Conservation (phyloP, 64 coral and sea anemone genomes). For the Cladopsammia gracilis region DNA sequence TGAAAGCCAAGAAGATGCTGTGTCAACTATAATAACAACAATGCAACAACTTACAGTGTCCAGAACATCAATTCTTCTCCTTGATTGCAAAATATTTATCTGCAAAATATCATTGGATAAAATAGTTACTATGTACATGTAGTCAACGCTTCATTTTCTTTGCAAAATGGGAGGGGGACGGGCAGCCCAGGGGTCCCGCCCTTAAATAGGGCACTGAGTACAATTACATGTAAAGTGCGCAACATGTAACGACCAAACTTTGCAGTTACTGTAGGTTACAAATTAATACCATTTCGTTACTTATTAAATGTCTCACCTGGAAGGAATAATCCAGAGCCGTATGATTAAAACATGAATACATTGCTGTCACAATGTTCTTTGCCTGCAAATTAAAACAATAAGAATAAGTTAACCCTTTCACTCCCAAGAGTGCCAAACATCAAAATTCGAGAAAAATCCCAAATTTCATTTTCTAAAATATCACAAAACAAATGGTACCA, state of each 20-base stretch:
- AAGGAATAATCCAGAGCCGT: slow-evolving; percentile 97
- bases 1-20: not conserved
- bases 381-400: slow-evolving; percentile 55
- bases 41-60: slow-evolving; percentile 76
- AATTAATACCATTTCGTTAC: too few relatives aligned
- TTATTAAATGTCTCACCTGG: slow-evolving; percentile 54
- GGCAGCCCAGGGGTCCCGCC: too few relatives aligned
- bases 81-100: slow-evolving; percentile 98
- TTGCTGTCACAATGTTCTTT: slow-evolving; percentile 95
- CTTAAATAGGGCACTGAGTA: too few relatives aligned
- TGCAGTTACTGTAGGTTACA: too few relatives aligned
- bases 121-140: too few relatives aligned
- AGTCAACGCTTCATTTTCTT: too few relatives aligned
- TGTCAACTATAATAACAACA: not conserved
- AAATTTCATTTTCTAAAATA: too few relatives aligned
- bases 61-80: slow-evolving; percentile 95
- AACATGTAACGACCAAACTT: too few relatives aligned
- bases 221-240: too few relatives aligned
- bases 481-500: too few relatives aligned
- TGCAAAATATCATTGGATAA: slow-evolving; percentile 35
- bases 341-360: slow-evolving; percentile 94
- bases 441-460: too few relatives aligned
- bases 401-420: not conserved
- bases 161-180: too few relatives aligned
- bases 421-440: not conserved